A percentile compares a stretch with the other conserved stretches of the same genome.
phyloP scores from a whole-genome alignment of 2,113 vertebrate species.

The Morphnarchus princeps region DNA sequence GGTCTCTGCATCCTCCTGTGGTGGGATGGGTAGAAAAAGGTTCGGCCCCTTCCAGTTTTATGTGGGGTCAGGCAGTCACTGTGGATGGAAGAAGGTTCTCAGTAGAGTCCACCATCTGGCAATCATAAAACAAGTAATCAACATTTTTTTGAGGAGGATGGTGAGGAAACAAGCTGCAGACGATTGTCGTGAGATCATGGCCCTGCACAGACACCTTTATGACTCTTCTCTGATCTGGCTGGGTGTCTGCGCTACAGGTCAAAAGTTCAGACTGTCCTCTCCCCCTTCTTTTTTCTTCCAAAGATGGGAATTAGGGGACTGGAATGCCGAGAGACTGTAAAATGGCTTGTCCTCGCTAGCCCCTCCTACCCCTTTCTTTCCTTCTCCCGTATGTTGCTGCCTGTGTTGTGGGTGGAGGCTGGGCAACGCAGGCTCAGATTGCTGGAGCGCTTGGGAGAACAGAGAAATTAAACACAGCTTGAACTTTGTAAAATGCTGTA shows the following conservation, averaged over 20 bases:
- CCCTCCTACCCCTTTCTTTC: not conserved
- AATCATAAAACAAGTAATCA: slow-evolving; percentile 83
- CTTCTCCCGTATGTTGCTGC: not conserved
- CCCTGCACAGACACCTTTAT: slow-evolving; percentile 67
- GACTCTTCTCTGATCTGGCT: slow-evolving; percentile 37
- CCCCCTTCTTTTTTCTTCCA: slow-evolving; percentile 28
- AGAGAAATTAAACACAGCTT: not conserved
- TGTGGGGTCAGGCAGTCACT: slow-evolving; percentile 74
- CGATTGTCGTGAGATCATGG: slow-evolving; percentile 45
- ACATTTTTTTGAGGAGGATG: slow-evolving; percentile 72
- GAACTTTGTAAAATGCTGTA: not conserved
- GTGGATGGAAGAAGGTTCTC: slow-evolving; percentile 50
- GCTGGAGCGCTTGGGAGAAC: not conserved
- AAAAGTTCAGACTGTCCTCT: slow-evolving; percentile 75
- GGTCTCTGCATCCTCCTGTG: not conserved
- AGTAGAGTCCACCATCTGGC: slow-evolving; percentile 84
- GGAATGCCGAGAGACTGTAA: slow-evolving; percentile 59
- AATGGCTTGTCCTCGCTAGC: not conserved
- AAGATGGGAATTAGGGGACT: slow-evolving; percentile 49
- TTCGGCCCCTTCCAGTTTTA: slow-evolving; percentile 51
- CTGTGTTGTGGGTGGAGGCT: not conserved
- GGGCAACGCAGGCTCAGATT: not conserved
- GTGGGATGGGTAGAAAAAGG: not conserved
- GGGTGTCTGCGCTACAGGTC: slow-evolving; percentile 69
- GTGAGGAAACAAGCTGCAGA: slow-evolving; percentile 62